A percentile compares a stretch with the other conserved stretches of the same genome.
These are phyloP conservation scores for Colius striatus DNA, from an alignment of 2,113 vertebrate genomes.

Conservation along the genomic window DNA sequence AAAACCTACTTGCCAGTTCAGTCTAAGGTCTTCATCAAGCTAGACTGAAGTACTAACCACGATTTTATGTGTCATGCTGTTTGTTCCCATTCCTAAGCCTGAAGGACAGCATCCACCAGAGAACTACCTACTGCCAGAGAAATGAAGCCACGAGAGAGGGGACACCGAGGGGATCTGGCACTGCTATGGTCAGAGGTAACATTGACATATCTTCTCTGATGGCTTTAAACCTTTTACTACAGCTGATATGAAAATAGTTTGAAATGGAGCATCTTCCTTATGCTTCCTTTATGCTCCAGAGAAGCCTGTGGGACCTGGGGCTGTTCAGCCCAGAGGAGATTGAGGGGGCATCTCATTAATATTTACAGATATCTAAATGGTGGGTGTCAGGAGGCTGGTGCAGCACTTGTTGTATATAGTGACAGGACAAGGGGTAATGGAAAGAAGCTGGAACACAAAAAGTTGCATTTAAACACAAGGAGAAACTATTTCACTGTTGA, in stretches of 20 bases:
- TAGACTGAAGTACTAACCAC: neutral
- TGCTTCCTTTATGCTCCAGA: no score
- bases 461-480: no score
- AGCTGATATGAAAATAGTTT: neutral
- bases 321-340: no score
- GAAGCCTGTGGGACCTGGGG: no score
- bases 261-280: neutral
- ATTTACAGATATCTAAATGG: no score
- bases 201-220: neutral
- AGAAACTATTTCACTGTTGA: no score
- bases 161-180: neutral
- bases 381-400: no score
- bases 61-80: neutral
- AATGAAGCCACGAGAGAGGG: neutral
- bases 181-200: fast-evolving
- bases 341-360: no score
- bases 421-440: no score
- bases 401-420: no score
- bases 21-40: neutral
- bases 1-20: constrained; percentile 24
- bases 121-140: neutral
- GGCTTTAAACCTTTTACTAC: neutral
- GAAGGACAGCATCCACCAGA: neutral
- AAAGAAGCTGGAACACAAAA: no score
- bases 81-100: neutral